Evolutionary conservation across 2,113 vertebrate genomes (phyloP), one percentile per base, ranked within the genome.

Genomic region (Collichthys lucidus): DNA sequence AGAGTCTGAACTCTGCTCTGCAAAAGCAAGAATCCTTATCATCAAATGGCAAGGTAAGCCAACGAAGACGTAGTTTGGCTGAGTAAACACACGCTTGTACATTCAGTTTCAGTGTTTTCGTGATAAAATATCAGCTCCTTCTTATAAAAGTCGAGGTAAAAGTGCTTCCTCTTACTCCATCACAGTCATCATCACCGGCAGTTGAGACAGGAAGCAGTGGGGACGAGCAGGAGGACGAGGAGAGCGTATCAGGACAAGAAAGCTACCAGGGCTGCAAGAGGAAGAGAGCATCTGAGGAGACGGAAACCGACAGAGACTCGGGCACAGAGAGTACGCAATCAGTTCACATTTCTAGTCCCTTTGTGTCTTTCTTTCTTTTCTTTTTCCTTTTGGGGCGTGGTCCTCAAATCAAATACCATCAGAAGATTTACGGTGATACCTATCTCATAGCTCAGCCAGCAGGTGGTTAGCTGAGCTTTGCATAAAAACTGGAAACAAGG

Each of bases 1-100:
- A 95, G 86, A 80, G 83, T 49, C 83, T 95, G 70, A 94, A 92
- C 59, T 49, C 92, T 24, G 82, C 84, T 62, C 69, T 89, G 40
- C 88, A 93, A 62, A 93, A 79, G 20, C 75, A 89, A 29, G 91
- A 94, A 46, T 69, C 79, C 3, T 63, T 77, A 40, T 65, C 84
- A 3, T 79, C 85, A 14, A 87, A 92, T 15, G 81, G 72, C 15
- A 90, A 90, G 83, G 91, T 91, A 81, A 62, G 70, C 20, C 55
- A 63, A 52, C 16, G 40, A 4, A 50, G n/a, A 66, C 1, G 15
- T 22, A 50, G 65, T 17, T 16, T 55, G 64, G 6, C 17, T n/a
- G 16, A 49, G 24, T 19, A 12, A 7, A 14, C 8, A 1, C 6
- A 1, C 6, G 4, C 22, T 26, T 24, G 17, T 19, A 55, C 1